Base-by-base conservation (phyloP, 2,888 invertebrate genomes). In the Blera fallax region DNA sequence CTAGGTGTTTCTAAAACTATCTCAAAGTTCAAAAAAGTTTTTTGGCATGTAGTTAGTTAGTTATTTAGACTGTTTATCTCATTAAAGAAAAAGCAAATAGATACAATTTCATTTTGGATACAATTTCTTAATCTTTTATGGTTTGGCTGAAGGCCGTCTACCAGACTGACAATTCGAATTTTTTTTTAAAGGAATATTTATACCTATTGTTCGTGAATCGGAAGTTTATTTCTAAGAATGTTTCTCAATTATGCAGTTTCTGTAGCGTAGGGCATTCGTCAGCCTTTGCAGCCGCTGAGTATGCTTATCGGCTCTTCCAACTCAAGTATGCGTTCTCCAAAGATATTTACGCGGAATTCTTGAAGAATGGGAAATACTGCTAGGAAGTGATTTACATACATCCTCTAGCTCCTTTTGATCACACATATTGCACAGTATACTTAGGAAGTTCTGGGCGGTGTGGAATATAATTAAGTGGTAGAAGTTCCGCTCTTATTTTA, bases 81-180 rank as follows among this genome's bases (percentile, higher is more conserved):
- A 11, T 43, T 6, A 2, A n/a, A n/a, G n/a, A n/a, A n/a, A n/a
- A n/a, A n/a, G n/a, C n/a, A n/a, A n/a, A n/a, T n/a, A n/a, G n/a
- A n/a, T n/a, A n/a, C n/a, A n/a, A n/a, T n/a, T n/a, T n/a, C n/a
- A n/a, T n/a, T n/a, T n/a, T n/a, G n/a, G n/a, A n/a, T n/a, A n/a
- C n/a, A n/a, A 43, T 16, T 43, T 16, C 43, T 43, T 16, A 16
- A 16, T 43, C n/a, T 43, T 16, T 16, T 43, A n/a, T 29, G 29
- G 54, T 54, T 54, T 54, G 54, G 54, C 29, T 29, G 29, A 54
- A 54, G 54, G 54, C 54, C 29, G 54, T 29, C 54, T 54, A 54
- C 54, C 54, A 54, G 29, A 29, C 27, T 54, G 54, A 54, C 29
- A 29, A 32, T 54, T 54, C 4, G 7, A 48, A 48, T 7, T 32